Conservation (phyloP, 1,140 invertebrate genomes). For the Solenopsis fugax region DNA sequence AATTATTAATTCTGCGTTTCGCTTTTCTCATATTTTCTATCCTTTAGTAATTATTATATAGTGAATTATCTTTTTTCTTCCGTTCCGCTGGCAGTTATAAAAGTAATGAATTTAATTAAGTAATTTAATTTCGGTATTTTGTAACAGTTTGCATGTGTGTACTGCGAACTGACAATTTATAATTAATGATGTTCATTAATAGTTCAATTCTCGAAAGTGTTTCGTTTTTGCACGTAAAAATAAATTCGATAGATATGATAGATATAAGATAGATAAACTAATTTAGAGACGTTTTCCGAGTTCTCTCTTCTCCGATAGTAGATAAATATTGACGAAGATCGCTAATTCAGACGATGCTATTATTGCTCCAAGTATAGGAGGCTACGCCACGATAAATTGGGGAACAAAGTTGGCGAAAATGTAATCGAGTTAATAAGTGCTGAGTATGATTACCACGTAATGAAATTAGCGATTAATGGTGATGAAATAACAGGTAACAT, state of each 20-base stretch:
- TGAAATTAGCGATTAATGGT: slow-evolving; percentile 19
- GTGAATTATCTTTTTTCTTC: background rate
- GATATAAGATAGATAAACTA: background rate
- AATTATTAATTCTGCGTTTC: background rate
- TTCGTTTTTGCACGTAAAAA: background rate
- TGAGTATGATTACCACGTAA: background rate
- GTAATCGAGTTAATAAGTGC: slow-evolving; percentile 24
- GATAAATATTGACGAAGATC: background rate
- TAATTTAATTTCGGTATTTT: slow-evolving; percentile 3
- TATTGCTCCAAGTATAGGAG: slow-evolving; percentile 11
- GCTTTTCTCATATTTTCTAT: background rate
- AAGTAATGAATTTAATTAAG: background rate
- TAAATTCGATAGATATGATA: background rate
- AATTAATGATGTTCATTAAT: background rate
- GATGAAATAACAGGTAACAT: slow-evolving; percentile 3
- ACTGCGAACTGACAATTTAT: background rate
- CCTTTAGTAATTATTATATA: background rate
- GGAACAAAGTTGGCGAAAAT: slow-evolving; percentile 30
- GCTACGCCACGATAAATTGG: background rate
- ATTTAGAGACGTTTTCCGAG: background rate
- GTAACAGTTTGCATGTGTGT: background rate
- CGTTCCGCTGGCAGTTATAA: background rate
- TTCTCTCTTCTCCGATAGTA: background rate
- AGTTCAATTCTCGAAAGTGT: background rate
- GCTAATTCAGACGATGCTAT: background rate